Percentiles rank a stretch among this genome's conserved stretches.
Evolutionary conservation across 2,797 vertebrate species (phyloP).

Genomic region (Tenualosa ilisha): DNA sequence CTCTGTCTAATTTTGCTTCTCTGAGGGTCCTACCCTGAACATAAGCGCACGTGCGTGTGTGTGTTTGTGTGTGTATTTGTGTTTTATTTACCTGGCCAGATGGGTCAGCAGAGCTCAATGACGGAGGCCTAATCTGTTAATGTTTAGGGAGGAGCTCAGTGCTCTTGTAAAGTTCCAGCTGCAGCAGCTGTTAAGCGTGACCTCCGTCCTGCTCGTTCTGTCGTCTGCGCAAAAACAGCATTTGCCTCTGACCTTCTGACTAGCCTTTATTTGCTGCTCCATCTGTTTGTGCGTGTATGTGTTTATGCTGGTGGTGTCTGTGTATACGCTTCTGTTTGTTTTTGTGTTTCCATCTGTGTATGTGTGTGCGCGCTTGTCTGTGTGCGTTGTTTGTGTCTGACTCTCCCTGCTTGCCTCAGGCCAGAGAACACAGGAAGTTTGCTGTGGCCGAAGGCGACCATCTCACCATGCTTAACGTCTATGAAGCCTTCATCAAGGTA

Average conservation of each 20-base stretch:
- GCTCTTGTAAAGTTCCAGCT: not conserved
- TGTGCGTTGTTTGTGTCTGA: conserved; percentile 24
- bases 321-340: not conserved
- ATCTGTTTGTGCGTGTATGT: not conserved
- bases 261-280: not conserved
- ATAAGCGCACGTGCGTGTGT: not conserved
- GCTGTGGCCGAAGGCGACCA: conserved; percentile 98
- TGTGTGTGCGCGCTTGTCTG: not conserved
- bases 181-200: not conserved
- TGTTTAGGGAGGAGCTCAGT: not conserved
- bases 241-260: not conserved
- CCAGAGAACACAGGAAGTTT: conserved; percentile 92
- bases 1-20: not conserved
- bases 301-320: not conserved
- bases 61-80: not conserved
- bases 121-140: not conserved
- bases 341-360: conserved; percentile 35
- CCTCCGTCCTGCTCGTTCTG: not conserved
- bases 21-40: not conserved
- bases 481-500: conserved; percentile 97
- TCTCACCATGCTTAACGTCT: conserved; percentile 98
- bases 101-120: not conserved
- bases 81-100: not conserved
- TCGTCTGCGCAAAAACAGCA: not conserved
- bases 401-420: conserved; percentile 70